Percentiles rank a stretch among this genome's conserved stretches.
These are phyloP conservation scores for Cichlasoma orientale DNA, from an alignment of 2,797 vertebrate species.

Conservation along the genomic window DNA sequence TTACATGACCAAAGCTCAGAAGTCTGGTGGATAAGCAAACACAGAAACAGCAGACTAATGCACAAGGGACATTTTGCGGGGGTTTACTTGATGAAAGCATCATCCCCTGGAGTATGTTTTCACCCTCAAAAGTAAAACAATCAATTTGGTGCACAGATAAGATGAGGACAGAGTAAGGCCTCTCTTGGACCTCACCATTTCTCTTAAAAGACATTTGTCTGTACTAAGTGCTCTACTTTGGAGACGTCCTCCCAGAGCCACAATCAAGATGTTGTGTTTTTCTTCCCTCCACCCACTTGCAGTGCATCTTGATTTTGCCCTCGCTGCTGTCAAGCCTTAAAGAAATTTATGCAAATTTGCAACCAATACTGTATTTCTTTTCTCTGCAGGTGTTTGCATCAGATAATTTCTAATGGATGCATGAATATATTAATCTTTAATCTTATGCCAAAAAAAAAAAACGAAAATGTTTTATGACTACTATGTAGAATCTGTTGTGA, in stretches of 20 bases:
- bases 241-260: conserved; percentile 41
- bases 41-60: conserved; percentile 61
- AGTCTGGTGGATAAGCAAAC: conserved; percentile 67
- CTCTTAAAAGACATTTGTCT: conserved; percentile 59
- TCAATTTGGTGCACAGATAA: conserved; percentile 77
- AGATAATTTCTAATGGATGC: conserved; percentile 71
- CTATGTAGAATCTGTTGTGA: conserved; percentile 15
- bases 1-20: conserved; percentile 65
- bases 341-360: conserved; percentile 69
- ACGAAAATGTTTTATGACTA: conserved; percentile 28
- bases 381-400: conserved; percentile 76
- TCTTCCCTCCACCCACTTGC: conserved; percentile 53
- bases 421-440: conserved; percentile 72
- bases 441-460: conserved; percentile 22
- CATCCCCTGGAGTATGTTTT: conserved; percentile 61
- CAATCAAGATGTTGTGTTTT: conserved; percentile 63
- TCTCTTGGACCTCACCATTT: conserved; percentile 49
- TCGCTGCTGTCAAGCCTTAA: conserved; percentile 52
- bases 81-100: conserved; percentile 71
- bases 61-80: conserved; percentile 55
- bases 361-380: conserved; percentile 61
- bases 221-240: conserved; percentile 61
- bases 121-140: conserved; percentile 78
- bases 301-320: conserved; percentile 56
- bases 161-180: conserved; percentile 69